These are phyloP conservation scores for Hypomecis atomaria DNA, from an alignment of 2,888 invertebrate species.

Conservation along the genomic window DNA sequence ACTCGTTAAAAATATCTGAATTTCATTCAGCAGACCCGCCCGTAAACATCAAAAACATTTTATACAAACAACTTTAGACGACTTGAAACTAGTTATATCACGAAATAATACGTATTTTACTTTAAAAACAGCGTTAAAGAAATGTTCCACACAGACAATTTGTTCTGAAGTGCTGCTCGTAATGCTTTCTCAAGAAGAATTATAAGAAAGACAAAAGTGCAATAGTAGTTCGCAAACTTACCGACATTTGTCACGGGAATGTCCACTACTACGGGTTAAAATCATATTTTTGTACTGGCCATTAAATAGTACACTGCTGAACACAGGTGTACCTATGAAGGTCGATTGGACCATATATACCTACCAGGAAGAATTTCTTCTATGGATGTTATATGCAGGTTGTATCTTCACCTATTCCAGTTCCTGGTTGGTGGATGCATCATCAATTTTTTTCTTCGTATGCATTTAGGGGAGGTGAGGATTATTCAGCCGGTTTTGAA, in stretches of 20 bases:
- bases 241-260: slow-evolving; percentile 54
- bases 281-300: neutral
- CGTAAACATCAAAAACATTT: no score
- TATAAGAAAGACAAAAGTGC: slow-evolving; percentile 56
- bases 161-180: slow-evolving; percentile 19
- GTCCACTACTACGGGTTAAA: slow-evolving; percentile 29
- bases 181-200: slow-evolving; percentile 41
- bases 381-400: no score
- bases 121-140: slow-evolving; percentile 8
- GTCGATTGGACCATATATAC: no score
- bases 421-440: no score
- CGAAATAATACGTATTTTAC: slow-evolving; percentile 11
- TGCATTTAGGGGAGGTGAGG: no score
- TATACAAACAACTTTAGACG: neutral
- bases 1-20: no score
- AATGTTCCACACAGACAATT: slow-evolving; percentile 16
- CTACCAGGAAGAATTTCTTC: no score
- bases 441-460: no score
- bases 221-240: slow-evolving; percentile 53
- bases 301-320: neutral
- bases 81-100: neutral
- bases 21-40: no score
- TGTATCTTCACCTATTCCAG: no score
- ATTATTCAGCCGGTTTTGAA: no score
- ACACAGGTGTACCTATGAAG: no score